phyloP scores from a whole-genome alignment of 2,888 invertebrate species.

The Meloe dianella region DNA sequence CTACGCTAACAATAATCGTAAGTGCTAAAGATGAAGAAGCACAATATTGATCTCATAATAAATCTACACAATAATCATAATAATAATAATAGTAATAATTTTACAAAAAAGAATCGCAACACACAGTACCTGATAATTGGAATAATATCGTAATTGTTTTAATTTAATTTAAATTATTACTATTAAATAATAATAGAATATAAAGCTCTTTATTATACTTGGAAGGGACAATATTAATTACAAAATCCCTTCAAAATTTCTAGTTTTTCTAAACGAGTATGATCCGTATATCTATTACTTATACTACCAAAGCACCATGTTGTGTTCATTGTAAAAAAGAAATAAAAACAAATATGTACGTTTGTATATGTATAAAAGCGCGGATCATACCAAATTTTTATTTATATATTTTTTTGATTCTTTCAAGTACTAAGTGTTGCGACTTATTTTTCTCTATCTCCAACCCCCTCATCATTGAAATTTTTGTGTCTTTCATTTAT shows the following conservation, averaged over 20 bases:
- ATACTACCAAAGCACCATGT: slow-evolving; percentile 56
- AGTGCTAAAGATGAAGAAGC: slow-evolving; percentile 56
- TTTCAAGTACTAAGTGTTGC: slow-evolving; percentile 34
- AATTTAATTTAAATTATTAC: slow-evolving; percentile 9
- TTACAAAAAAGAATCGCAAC: slow-evolving; percentile 3
- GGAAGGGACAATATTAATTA: slow-evolving; percentile 53
- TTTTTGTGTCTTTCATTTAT: slow-evolving; percentile 33
- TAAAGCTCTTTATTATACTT: slow-evolving; percentile 33
- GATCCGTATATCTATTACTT: neutral
- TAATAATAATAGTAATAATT: slow-evolving; percentile 5
- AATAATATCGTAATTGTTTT: slow-evolving; percentile 14
- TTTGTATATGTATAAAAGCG: no score
- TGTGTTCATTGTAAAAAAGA: slow-evolving; percentile 55
- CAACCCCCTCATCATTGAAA: no score
- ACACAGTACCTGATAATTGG: neutral
- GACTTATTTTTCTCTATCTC: slow-evolving; percentile 18
- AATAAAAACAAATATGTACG: no score
- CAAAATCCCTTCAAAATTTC: slow-evolving; percentile 48
- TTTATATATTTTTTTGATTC: slow-evolving; percentile 15
- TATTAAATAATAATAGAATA: no score
- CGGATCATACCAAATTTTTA: slow-evolving; percentile 18
- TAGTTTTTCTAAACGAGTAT: slow-evolving; percentile 30
- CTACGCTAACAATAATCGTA: slow-evolving; percentile 63
- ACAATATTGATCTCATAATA: slow-evolving; percentile 51
- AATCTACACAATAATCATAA: slow-evolving; percentile 11